Percentiles rank a stretch among this genome's conserved stretches.
Conservation (phyloP, 2,797 vertebrate genomes). For the Cirrhinus molitorella region DNA sequence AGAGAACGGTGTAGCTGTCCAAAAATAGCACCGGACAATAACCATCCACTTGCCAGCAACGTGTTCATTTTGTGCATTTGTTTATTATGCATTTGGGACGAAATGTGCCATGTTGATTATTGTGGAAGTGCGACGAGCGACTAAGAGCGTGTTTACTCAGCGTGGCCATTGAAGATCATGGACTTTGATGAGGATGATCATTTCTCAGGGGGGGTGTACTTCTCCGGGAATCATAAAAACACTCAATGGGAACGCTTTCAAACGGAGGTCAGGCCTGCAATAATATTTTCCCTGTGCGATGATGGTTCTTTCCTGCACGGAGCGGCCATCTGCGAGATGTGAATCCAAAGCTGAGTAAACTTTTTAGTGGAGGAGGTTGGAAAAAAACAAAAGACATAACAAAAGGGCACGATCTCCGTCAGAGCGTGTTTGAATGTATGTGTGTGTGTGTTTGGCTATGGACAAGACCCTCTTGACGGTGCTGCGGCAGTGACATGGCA, state of each 20-base stretch:
- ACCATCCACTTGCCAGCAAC: background rate
- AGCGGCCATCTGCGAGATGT: slow-evolving; percentile 75
- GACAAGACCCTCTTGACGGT: slow-evolving; percentile 23
- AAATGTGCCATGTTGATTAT: slow-evolving; percentile 43
- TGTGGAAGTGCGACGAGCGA: slow-evolving; percentile 40
- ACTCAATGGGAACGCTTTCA: slow-evolving; percentile 75
- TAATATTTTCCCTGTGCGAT: slow-evolving; percentile 80
- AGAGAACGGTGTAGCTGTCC: slow-evolving; percentile 23
- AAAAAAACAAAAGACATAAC: slow-evolving; percentile 59
- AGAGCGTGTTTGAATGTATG: slow-evolving; percentile 61
- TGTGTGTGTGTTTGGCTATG: slow-evolving; percentile 54
- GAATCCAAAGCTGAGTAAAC: slow-evolving; percentile 83
- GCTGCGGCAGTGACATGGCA: slow-evolving; percentile 52
- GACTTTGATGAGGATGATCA: slow-evolving; percentile 75
- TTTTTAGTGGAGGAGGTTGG: slow-evolving; percentile 57
- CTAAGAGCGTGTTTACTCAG: slow-evolving; percentile 44
- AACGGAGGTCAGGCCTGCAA: slow-evolving; percentile 78
- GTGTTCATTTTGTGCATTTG: slow-evolving; percentile 33
- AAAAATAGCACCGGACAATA: slow-evolving; percentile 17
- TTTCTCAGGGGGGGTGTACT: slow-evolving; percentile 69
- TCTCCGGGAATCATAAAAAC: slow-evolving; percentile 70
- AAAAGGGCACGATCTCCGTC: slow-evolving; percentile 52
- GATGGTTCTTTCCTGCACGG: slow-evolving; percentile 66
- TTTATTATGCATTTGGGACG: slow-evolving; percentile 28
- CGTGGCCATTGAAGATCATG: slow-evolving; percentile 42